These are phyloP conservation scores for Engystomops pustulosus DNA, from an alignment of 2,113 vertebrate genomes.

Conservation along the genomic window DNA sequence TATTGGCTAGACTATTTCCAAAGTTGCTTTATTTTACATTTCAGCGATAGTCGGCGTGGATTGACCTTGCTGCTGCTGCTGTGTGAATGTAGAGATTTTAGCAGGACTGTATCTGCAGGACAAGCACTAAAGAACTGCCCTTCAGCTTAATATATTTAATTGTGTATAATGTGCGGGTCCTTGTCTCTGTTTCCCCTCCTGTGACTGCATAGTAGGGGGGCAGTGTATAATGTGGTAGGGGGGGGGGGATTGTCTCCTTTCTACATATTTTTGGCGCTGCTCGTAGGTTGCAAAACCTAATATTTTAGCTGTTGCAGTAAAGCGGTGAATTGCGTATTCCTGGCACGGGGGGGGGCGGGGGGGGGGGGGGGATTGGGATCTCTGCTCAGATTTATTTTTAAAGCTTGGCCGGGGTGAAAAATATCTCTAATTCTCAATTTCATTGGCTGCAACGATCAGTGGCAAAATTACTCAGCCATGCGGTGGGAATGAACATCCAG, in stretches of 20 bases:
- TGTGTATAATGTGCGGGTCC: background rate
- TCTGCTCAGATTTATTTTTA: slow-evolving; percentile 54
- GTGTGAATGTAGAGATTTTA: too few species aligned
- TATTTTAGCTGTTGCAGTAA: slow-evolving; percentile 56
- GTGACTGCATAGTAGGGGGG: background rate
- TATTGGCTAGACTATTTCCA: too few species aligned
- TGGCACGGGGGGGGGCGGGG: slow-evolving; percentile 55
- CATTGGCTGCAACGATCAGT: slow-evolving; percentile 57
- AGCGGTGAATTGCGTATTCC: slow-evolving; percentile 54
- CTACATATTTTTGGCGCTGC: background rate
- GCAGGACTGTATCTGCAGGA: background rate
- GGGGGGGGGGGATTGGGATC: too few species aligned
- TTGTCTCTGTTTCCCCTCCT: background rate
- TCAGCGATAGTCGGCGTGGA: too few species aligned
- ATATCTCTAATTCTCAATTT: slow-evolving; percentile 57
- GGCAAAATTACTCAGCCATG: slow-evolving; percentile 57
- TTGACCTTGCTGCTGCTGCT: too few species aligned
- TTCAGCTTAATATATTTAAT: background rate
- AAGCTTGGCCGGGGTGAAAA: slow-evolving; percentile 50
- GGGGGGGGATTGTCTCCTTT: background rate
- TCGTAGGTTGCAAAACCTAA: slow-evolving; percentile 23
- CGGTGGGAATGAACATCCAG: slow-evolving; percentile 54
- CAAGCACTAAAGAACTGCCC: too few species aligned
- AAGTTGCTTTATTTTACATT: too few species aligned
- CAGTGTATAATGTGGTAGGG: too few species aligned